Evolutionary conservation across 2,797 vertebrate species (phyloP), one percentile per base, ranked within the genome.

Genomic region (Sebastolobus altivelis): DNA sequence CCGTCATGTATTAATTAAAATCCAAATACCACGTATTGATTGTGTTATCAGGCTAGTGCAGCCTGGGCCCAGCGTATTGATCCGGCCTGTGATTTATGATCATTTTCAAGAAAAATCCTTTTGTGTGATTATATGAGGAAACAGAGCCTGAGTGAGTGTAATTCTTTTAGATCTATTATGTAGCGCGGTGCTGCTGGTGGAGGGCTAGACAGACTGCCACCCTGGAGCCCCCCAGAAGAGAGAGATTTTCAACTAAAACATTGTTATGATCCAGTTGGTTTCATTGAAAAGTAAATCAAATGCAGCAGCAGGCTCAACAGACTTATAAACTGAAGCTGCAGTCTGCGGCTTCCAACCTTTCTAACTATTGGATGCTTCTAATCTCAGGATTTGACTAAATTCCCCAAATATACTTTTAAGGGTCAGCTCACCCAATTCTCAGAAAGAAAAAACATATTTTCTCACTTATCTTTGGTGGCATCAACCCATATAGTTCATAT

Each of bases 1-100:
- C 93, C 84, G 95, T 96, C 96, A 96, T 92, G 96, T 97, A 97
- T 97, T 97, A 97, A 98, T 98, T 99, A 97, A 97, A 98, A 98
- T 97, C 96, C 97, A 97, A 98, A 99, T 97, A 97, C 96, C 95
- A 95, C 85, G 94, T 97, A 98, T 98, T 97, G 97, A 98, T 98
- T 96, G 96, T 93, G 96, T 97, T 98, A 98, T 98, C 97, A 96
- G 97, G 95, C 95, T 89, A 81, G 87, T 93, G 95, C 97, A 98
- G 97, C 96, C 96, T 83, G 93, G 93, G 90, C 89, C 93, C 87
- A 93, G 92, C 85, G 94, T 92, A 98, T 98, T 95, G 97, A 98
- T 98, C 97, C 95, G 89, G 85, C 87, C 95, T 85, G 96, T 98
- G 97, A 98, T 98, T 98, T 97, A 98, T 96, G 97, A 97, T 97